A percentile compares a stretch with the other conserved stretches of the same genome.
Evolutionary conservation across 2,888 invertebrate genomes (phyloP).

Genomic region (Cerastoderma edule): DNA sequence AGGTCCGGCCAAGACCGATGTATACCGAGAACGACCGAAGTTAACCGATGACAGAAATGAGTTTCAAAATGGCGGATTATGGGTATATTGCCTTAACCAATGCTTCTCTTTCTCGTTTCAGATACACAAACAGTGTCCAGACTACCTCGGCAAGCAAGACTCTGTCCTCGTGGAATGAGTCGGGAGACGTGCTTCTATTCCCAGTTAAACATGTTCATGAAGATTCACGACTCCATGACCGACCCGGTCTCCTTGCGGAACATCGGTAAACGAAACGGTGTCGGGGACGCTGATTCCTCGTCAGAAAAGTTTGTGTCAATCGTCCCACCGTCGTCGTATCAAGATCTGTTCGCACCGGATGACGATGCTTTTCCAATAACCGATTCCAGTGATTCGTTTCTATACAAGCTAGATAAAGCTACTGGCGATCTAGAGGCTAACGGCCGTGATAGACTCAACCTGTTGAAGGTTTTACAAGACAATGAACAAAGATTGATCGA

Average conservation of each 20-base stretch:
- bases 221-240: conserved; percentile 49
- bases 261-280: conserved; percentile 47
- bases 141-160: conserved; percentile 22
- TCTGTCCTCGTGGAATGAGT: conserved; percentile 50
- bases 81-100: no score
- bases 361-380: not conserved
- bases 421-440: not conserved
- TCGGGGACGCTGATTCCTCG: not conserved
- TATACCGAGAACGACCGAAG: no score
- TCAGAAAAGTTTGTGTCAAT: not conserved
- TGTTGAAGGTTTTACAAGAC: not conserved
- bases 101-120: no score
- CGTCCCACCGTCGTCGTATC: not conserved
- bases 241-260: conserved; percentile 46
- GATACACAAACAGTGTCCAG: not conserved
- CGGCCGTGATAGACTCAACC: not conserved
- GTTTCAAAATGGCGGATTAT: no score
- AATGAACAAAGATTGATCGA: not conserved
- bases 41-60: no score
- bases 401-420: not conserved
- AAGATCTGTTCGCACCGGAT: not conserved
- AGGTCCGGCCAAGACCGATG: no score
- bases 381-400: no score
- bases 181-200: conserved; percentile 52
- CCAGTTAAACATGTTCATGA: conserved; percentile 51